phyloP scores from a whole-genome alignment of 2,113 vertebrate species.

The Electrona antarctica region DNA sequence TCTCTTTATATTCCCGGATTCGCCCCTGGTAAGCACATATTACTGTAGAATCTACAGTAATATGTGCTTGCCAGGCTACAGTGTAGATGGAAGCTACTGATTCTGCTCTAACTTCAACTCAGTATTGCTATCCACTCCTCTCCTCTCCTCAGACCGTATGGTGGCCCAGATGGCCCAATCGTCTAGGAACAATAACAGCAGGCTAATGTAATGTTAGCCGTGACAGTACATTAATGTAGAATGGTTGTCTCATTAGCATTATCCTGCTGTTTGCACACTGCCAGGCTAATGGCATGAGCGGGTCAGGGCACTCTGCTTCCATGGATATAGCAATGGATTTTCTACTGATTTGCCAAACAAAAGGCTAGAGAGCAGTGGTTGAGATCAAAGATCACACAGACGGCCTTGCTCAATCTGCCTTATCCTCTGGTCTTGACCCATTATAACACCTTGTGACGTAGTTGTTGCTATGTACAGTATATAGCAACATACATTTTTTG shows the following conservation, averaged over 20 bases:
- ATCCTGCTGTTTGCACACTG: constrained; percentile 58
- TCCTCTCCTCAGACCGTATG: constrained; percentile 53
- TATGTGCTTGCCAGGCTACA: too few species aligned
- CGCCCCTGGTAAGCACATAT: too few species aligned
- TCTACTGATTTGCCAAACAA: neutral
- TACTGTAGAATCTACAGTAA: too few species aligned
- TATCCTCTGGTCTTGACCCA: neutral
- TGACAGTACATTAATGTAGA: constrained; percentile 69
- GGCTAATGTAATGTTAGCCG: constrained; percentile 70
- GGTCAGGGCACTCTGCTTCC: constrained; percentile 31
- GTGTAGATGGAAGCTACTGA: too few species aligned
- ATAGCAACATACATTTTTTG: too few species aligned
- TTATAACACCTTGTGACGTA: too few species aligned
- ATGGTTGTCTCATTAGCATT: constrained; percentile 70
- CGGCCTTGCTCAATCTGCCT: neutral
- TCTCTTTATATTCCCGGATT: too few species aligned
- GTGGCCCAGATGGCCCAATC: constrained; percentile 68
- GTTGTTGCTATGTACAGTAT: too few species aligned
- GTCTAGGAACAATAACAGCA: constrained; percentile 60
- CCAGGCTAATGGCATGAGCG: constrained; percentile 30
- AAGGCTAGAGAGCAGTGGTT: constrained; percentile 28
- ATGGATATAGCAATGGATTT: constrained; percentile 28
- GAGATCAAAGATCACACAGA: constrained; percentile 31
- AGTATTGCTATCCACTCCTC: neutral
- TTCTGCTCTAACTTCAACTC: neutral